A percentile compares a stretch with the other conserved stretches of the same genome.
Conservation (phyloP, 1,140 invertebrate species). For the Lasioglossum baleicum region DNA sequence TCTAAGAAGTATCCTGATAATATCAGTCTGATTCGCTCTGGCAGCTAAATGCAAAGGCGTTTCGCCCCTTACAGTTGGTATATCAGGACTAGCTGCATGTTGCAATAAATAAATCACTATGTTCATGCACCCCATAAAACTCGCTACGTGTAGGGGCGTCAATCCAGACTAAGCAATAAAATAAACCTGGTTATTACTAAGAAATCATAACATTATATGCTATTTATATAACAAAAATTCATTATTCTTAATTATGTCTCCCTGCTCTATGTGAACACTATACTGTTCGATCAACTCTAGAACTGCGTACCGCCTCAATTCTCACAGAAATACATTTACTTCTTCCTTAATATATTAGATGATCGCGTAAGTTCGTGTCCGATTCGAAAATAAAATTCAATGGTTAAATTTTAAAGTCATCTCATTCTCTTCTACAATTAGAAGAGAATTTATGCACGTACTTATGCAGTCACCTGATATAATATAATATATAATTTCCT, state of each 20-base stretch:
- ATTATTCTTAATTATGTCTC: slow-evolving; percentile 4
- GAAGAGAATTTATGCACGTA: no score
- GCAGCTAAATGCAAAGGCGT: slow-evolving; percentile 98
- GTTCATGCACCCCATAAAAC: slow-evolving; percentile 99
- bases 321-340: not conserved
- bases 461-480: no score
- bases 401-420: no score
- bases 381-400: no score
- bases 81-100: slow-evolving; percentile 96
- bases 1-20: slow-evolving; percentile 95
- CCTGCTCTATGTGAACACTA: not conserved
- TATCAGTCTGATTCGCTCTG: slow-evolving; percentile 97
- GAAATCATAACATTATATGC: slow-evolving; percentile 20
- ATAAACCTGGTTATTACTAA: slow-evolving; percentile 45
- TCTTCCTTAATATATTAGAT: no score
- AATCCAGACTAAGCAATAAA: slow-evolving; percentile 87
- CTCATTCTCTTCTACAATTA: no score
- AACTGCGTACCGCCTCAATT: not conserved
- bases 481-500: no score
- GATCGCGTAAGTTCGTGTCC: no score
- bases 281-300: not conserved
- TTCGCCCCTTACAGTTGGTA: slow-evolving; percentile 97
- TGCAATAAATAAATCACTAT: slow-evolving; percentile 98
- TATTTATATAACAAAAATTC: not conserved
- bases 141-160: slow-evolving; percentile 97